Conservation (phyloP, 2,888 invertebrate genomes). For the Agelastica alni region DNA sequence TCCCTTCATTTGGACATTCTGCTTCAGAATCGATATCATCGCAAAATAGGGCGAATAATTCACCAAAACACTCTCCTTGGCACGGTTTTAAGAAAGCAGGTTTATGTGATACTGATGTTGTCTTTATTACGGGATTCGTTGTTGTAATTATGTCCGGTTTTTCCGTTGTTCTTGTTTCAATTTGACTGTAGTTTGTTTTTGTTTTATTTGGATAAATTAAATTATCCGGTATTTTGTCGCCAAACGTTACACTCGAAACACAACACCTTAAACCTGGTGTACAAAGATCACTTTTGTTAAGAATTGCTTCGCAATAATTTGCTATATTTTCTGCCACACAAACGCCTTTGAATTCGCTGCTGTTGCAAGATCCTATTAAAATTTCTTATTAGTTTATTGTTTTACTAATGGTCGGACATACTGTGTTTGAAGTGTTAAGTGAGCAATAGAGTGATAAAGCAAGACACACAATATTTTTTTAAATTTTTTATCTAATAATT, state of each 20-base stretch:
- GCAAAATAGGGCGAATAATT: constrained; percentile 81
- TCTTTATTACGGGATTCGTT: constrained; percentile 48
- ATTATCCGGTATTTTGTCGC: constrained; percentile 71
- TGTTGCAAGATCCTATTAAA: constrained; percentile 58
- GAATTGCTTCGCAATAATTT: constrained; percentile 84
- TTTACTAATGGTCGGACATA: too few relatives aligned
- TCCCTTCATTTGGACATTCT: constrained; percentile 73
- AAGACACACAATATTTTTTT: too few relatives aligned
- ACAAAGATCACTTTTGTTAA: constrained; percentile 74
- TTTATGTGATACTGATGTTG: constrained; percentile 49
- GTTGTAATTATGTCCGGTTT: constrained; percentile 49
- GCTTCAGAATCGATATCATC: constrained; percentile 83
- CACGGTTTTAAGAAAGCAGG: constrained; percentile 66
- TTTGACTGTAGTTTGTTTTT: constrained; percentile 57
- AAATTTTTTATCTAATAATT: too few relatives aligned
- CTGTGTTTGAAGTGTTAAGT: too few relatives aligned
- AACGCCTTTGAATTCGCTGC: constrained; percentile 61
- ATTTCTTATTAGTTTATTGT: too few relatives aligned
- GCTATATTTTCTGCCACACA: constrained; percentile 82
- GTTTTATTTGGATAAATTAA: constrained; percentile 72
- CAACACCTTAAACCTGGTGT: constrained; percentile 79
- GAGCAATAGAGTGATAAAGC: too few relatives aligned
- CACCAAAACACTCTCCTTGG: constrained; percentile 82
- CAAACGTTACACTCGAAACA: constrained; percentile 75
- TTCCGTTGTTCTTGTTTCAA: constrained; percentile 51